These are phyloP conservation scores for Oncorhynchus masou DNA, from an alignment of 2,113 vertebrate species.

Conservation along the genomic window DNA sequence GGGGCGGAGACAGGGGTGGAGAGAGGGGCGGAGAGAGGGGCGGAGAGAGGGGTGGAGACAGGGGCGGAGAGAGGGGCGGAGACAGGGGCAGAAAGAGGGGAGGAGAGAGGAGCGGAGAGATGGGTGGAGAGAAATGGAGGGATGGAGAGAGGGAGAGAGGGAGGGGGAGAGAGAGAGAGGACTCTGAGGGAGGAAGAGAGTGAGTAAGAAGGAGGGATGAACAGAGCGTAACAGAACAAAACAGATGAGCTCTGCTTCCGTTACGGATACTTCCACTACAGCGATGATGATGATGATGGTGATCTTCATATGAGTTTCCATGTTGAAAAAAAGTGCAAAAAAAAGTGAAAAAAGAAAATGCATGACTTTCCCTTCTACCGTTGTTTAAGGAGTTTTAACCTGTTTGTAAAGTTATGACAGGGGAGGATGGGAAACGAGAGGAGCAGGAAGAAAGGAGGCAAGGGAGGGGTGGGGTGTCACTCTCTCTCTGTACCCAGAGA, in stretches of 20 bases:
- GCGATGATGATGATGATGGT: slow-evolving; percentile 41
- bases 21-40: not conserved
- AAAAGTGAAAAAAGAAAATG: slow-evolving; percentile 71
- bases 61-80: too few relatives aligned
- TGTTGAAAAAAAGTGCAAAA: slow-evolving; percentile 51
- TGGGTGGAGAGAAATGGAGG: not conserved
- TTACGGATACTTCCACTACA: slow-evolving; percentile 2
- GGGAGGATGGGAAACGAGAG: slow-evolving; percentile 48
- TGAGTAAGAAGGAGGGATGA: slow-evolving; percentile 1
- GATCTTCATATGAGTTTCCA: slow-evolving; percentile 68
- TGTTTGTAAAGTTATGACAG: slow-evolving; percentile 69
- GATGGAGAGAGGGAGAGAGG: slow-evolving; percentile 9
- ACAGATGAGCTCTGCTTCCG: slow-evolving; percentile 14
- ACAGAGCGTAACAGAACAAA: not conserved
- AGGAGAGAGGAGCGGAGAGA: too few relatives aligned
- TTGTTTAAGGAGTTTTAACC: slow-evolving; percentile 91
- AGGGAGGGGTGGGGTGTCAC: slow-evolving; percentile 13
- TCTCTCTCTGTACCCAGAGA: not conserved
- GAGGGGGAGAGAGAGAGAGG: not conserved
- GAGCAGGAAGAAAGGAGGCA: slow-evolving; percentile 14
- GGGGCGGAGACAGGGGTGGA: slow-evolving; percentile 11
- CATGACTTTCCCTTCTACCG: slow-evolving; percentile 95
- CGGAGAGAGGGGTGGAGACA: too few relatives aligned
- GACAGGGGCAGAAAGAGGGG: too few relatives aligned
- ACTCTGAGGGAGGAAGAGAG: slow-evolving; percentile 12